Percentiles rank a stretch among this genome's conserved stretches.
phyloP scores from a whole-genome alignment of 2,797 vertebrate genomes.

The Taenioides sp. region DNA sequence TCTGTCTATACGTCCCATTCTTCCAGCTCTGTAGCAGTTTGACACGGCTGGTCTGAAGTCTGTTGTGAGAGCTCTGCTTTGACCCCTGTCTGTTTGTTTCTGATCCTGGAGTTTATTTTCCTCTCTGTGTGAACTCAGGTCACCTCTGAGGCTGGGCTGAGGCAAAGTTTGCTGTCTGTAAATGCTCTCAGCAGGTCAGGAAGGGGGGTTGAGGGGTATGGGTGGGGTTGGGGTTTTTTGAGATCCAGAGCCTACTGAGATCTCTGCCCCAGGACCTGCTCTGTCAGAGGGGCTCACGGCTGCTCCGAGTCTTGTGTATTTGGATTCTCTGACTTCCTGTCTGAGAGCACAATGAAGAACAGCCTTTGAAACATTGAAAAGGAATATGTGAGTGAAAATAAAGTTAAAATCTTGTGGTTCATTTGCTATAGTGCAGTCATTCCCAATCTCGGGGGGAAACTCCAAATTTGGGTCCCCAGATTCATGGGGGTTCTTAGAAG shows the following conservation, averaged over 20 bases:
- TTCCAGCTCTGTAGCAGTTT: background rate
- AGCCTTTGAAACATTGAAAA: background rate
- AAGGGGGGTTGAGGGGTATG: conserved; percentile 17
- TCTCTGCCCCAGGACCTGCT: conserved; percentile 21
- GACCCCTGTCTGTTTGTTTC: conserved; percentile 23
- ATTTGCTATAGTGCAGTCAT: no score
- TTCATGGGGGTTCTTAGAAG: no score
- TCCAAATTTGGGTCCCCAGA: no score
- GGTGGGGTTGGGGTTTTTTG: conserved; percentile 19
- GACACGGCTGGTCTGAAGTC: background rate
- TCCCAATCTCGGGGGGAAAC: no score
- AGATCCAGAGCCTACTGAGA: conserved; percentile 35
- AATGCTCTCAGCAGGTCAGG: conserved; percentile 13
- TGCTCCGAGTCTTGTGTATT: conserved; percentile 31
- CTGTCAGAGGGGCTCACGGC: conserved; percentile 49
- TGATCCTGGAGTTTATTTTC: conserved; percentile 18
- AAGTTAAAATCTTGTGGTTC: no score
- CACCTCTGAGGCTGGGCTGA: conserved; percentile 44
- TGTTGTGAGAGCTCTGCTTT: conserved; percentile 31
- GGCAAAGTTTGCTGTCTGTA: conserved; percentile 40
- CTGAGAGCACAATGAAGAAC: background rate
- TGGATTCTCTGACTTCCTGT: conserved; percentile 31
- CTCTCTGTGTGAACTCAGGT: conserved; percentile 39
- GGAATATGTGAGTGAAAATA: background rate
- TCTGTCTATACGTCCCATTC: background rate